These are phyloP conservation scores for Pyrrhosoma nymphula DNA, from an alignment of 2,888 invertebrate genomes.

Conservation along the genomic window DNA sequence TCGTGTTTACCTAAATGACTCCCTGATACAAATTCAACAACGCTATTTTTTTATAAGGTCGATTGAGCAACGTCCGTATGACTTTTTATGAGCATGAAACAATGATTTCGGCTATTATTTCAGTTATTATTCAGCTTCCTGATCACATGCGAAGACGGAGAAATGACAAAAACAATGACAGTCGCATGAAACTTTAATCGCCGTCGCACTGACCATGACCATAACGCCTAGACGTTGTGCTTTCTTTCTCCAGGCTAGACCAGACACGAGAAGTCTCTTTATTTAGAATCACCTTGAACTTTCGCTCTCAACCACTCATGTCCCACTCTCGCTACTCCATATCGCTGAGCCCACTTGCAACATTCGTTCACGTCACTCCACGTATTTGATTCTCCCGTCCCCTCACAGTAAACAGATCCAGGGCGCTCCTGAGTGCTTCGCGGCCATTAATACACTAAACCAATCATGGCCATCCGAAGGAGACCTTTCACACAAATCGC, in stretches of 20 bases:
- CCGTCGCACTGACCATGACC: background rate
- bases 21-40: too few relatives aligned
- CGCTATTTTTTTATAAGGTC: too few relatives aligned
- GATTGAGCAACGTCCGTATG: too few relatives aligned
- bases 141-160: background rate
- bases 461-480: background rate
- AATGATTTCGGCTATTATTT: too few relatives aligned
- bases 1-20: too few relatives aligned
- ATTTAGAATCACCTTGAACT: background rate
- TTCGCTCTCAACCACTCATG: background rate
- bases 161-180: background rate
- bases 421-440: background rate
- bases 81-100: too few relatives aligned
- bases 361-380: background rate
- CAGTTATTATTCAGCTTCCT: too few relatives aligned
- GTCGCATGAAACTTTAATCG: background rate
- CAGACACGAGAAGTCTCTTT: background rate
- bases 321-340: background rate
- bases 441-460: background rate
- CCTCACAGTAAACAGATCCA: conserved; percentile 12
- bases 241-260: too few relatives aligned
- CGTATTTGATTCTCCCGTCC: background rate
- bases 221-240: background rate
- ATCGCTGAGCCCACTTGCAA: background rate
- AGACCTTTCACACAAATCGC: background rate